A percentile compares a stretch with the other conserved stretches of the same genome.
Conservation (phyloP, 2,113 vertebrate genomes). For the Daboia siamensis region DNA sequence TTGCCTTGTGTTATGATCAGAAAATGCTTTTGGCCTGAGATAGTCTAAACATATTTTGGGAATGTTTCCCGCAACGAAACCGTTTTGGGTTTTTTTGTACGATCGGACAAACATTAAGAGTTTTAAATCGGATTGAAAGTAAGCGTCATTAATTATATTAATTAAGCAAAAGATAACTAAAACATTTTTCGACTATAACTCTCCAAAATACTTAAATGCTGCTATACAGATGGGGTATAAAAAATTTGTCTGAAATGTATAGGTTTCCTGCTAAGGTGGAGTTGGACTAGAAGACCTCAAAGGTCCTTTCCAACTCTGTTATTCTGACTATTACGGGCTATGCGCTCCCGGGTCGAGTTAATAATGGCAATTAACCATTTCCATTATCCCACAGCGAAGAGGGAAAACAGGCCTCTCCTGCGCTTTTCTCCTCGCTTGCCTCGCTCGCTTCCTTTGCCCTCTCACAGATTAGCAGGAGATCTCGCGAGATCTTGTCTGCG, state of each 20-base stretch:
- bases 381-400: background rate
- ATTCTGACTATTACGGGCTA: background rate
- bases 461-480: background rate
- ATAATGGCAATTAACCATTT: background rate
- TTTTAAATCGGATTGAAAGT: background rate
- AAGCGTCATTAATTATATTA: background rate
- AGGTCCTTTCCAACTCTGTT: background rate
- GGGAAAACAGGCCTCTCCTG: fast-evolving
- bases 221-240: background rate
- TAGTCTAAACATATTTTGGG: background rate
- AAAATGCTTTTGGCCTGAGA: background rate
- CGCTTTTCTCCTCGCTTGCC: background rate
- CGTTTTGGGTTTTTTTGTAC: background rate
- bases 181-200: background rate
- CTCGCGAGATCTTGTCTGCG: background rate
- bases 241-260: too few relatives aligned
- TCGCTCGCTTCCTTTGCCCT: background rate
- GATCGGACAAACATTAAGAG: background rate
- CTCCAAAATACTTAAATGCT: background rate
- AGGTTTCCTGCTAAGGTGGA: too few relatives aligned
- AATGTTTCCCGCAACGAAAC: background rate
- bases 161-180: background rate
- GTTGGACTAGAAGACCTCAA: background rate
- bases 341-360: background rate
- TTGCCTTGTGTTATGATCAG: background rate